Evolutionary conservation across 2,888 invertebrate species (phyloP).

Genomic region (Athrips mouffetella): DNA sequence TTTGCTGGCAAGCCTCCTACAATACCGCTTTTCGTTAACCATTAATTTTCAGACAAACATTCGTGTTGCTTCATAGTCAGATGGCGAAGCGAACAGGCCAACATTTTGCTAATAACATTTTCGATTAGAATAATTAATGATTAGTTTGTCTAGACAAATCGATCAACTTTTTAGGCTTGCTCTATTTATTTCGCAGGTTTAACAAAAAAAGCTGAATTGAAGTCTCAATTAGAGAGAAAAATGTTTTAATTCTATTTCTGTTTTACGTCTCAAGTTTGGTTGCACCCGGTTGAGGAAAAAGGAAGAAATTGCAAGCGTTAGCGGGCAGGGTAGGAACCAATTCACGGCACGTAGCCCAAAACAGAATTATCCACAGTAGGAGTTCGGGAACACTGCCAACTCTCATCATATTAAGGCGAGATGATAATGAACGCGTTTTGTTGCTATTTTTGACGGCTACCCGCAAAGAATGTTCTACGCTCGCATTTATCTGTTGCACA

Average conservation of each 20-base stretch:
- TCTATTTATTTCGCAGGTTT: no score
- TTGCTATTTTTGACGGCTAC: slow-evolving; percentile 42
- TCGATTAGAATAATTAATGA: no score
- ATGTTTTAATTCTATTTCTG: neutral
- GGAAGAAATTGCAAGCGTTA: slow-evolving; percentile 29
- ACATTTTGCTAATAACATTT: no score
- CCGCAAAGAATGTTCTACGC: slow-evolving; percentile 5
- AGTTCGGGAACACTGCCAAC: slow-evolving; percentile 64
- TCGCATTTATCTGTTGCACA: neutral
- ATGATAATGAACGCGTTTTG: slow-evolving; percentile 63
- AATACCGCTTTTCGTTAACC: slow-evolving; percentile 29
- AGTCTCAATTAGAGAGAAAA: no score
- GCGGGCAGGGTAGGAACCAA: slow-evolving; percentile 40
- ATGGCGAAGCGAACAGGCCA: neutral
- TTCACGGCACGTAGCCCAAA: slow-evolving; percentile 61
- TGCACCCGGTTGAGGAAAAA: neutral
- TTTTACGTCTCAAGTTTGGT: neutral
- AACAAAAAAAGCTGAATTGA: no score
- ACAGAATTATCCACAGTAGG: slow-evolving; percentile 61
- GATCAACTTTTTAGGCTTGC: no score
- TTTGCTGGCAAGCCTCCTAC: slow-evolving; percentile 26
- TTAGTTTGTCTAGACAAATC: slow-evolving; percentile 42
- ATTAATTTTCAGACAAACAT: slow-evolving; percentile 29
- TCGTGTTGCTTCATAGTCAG: neutral
- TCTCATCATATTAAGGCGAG: slow-evolving; percentile 66